These are phyloP conservation scores for Apis dorsata DNA, from an alignment of 1,140 invertebrate genomes.

Conservation along the genomic window DNA sequence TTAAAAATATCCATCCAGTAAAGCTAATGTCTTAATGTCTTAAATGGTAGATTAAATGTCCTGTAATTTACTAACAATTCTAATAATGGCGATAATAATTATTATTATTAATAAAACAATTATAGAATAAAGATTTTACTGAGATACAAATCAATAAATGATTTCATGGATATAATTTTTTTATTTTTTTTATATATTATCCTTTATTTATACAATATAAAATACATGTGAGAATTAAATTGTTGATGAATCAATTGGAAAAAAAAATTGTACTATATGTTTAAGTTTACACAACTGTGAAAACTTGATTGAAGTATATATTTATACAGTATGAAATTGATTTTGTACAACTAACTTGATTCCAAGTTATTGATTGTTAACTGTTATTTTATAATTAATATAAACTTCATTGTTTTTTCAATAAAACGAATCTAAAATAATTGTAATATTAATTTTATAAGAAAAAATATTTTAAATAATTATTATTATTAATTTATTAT, in stretches of 20 bases:
- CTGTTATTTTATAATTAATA: too few species aligned
- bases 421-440: too few species aligned
- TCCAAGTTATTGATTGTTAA: neutral
- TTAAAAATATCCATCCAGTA: too few species aligned
- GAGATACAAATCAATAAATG: neutral
- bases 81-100: constrained; percentile 2
- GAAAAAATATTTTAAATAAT: too few species aligned
- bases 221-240: neutral
- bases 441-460: too few species aligned
- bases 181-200: neutral
- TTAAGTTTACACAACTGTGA: neutral
- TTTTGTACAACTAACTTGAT: neutral
- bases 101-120: constrained; percentile 38
- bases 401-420: too few species aligned
- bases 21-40: neutral
- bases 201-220: neutral
- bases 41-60: neutral
- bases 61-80: too few species aligned
- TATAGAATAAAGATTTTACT: neutral
- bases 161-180: neutral
- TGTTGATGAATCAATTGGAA: neutral
- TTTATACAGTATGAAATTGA: neutral
- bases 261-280: neutral
- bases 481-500: too few species aligned
- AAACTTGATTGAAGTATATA: neutral